Evolutionary conservation across 2,888 invertebrate species (phyloP), one percentile per base, ranked within the genome.

Genomic region (Oscheius sp.): DNA sequence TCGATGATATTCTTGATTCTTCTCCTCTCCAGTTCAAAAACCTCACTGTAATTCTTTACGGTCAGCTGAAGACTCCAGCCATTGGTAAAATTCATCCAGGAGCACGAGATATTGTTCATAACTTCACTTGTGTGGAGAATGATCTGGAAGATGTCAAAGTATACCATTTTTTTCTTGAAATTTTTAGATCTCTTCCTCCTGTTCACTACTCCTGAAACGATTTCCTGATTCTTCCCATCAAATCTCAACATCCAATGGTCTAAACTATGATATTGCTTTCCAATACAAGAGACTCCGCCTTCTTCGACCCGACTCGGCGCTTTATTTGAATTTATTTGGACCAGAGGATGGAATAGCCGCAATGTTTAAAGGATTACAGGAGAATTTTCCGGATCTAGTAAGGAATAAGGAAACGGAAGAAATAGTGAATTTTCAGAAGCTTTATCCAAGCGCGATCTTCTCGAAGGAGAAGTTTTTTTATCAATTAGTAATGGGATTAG

Each of bases 1-100:
- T 65, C n/a, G 65, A 65, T 33, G 65, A 65, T 38, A 41, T 54
- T 9, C n/a, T 65, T 24, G 65, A 65, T 22, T 65, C 65, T 14
- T 44, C 54, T 22, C 2, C 20, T n/a, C 17, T 36, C n/a, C 26
- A 12, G 1, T 41, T 28, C 17, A n/a, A 38, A 22, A 54, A 65
- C 20, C 4, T 65, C 8, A 17, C 51, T 12, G 54, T 65, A 5
- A 26, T 20, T 26, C 20, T 51, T 2, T 22, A 54, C 5, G 65
- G 65, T 28, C 28, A 51, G 24, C n/a, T 49, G 8, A 20, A 26
- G 14, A 41, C 28, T 17, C 6, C n/a, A 36, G 44, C 28, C 2
- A 9, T 26, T 26, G 54, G 44, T 8, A 1, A 17, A 1, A 38
- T 65, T 28, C 65, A 54, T n/a, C 65, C 65, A 6, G 65, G 54